Evolutionary conservation across 2,888 invertebrate genomes (phyloP).

Genomic region (Resseliella maxima): DNA sequence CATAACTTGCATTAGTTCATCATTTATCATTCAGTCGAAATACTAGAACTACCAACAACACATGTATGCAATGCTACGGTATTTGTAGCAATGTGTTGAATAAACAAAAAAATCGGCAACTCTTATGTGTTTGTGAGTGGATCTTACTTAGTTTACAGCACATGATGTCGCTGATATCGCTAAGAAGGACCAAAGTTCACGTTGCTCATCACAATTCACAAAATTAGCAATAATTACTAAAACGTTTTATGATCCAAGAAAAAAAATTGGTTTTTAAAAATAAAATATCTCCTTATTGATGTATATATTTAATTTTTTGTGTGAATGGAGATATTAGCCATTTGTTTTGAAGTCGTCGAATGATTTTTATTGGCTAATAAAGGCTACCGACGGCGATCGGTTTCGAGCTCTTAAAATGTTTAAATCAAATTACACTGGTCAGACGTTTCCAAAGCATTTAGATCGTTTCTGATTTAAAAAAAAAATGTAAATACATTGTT

Average conservation of each 20-base stretch:
- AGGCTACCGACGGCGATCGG: conserved; percentile 16
- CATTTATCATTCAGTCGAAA: not conserved
- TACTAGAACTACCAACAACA: conserved; percentile 14
- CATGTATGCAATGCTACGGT: not conserved
- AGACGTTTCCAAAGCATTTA: not conserved
- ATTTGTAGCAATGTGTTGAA: not conserved
- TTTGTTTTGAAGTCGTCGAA: not conserved
- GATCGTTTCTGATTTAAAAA: conserved; percentile 16
- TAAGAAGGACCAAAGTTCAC: conserved; percentile 31
- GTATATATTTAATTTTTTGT: conserved; percentile 3
- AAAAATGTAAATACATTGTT: not conserved
- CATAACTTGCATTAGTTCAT: conserved; percentile 47
- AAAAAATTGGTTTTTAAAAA: not conserved
- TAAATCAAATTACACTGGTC: not conserved
- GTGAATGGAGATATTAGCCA: not conserved
- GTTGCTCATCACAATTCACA: not conserved
- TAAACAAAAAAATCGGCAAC: not conserved
- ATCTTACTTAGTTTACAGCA: not conserved
- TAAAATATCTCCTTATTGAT: not conserved
- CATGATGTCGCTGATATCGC: conserved; percentile 43
- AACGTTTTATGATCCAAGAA: too few species aligned
- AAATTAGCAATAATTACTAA: conserved; percentile 28
- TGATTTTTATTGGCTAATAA: not conserved
- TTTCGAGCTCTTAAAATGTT: not conserved
- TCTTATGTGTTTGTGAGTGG: not conserved